phyloP scores from a whole-genome alignment of 2,113 vertebrate species.

The Otus sunia region DNA sequence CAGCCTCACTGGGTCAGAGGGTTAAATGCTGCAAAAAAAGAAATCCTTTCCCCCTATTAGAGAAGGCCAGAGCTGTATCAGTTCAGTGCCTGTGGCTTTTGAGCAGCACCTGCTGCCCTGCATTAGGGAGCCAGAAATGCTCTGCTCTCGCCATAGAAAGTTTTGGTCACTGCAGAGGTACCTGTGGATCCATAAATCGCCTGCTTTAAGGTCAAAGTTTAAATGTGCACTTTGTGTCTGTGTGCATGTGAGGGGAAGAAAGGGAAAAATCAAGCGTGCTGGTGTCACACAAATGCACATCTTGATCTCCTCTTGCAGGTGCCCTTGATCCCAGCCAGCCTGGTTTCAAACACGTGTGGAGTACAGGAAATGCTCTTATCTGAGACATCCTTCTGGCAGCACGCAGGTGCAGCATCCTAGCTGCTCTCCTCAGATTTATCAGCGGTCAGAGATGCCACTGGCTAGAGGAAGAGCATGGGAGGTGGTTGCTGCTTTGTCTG shows the following conservation, averaged over 20 bases:
- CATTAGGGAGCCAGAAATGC: background rate
- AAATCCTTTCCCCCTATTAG: background rate
- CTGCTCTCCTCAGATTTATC: background rate
- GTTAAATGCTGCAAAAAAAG: slow-evolving; percentile 21
- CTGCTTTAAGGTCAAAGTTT: background rate
- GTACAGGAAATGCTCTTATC: slow-evolving; percentile 16
- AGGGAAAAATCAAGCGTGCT: background rate
- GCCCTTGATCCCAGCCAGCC: slow-evolving; percentile 19
- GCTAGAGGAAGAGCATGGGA: fast-evolving
- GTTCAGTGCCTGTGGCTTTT: background rate
- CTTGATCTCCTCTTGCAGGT: background rate
- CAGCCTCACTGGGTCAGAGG: background rate
- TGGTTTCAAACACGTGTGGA: background rate
- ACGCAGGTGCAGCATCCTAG: background rate
- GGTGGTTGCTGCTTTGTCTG: background rate
- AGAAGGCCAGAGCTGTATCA: background rate
- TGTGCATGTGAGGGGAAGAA: background rate
- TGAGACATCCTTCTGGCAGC: slow-evolving; percentile 7
- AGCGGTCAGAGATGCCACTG: background rate
- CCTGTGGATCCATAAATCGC: background rate
- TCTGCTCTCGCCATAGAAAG: background rate
- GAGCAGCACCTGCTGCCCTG: background rate
- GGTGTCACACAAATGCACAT: background rate
- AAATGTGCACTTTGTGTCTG: background rate
- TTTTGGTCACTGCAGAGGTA: background rate